Evolutionary conservation across 2,888 invertebrate genomes (phyloP).

Genomic region (Drosophila pseudotakahashii): DNA sequence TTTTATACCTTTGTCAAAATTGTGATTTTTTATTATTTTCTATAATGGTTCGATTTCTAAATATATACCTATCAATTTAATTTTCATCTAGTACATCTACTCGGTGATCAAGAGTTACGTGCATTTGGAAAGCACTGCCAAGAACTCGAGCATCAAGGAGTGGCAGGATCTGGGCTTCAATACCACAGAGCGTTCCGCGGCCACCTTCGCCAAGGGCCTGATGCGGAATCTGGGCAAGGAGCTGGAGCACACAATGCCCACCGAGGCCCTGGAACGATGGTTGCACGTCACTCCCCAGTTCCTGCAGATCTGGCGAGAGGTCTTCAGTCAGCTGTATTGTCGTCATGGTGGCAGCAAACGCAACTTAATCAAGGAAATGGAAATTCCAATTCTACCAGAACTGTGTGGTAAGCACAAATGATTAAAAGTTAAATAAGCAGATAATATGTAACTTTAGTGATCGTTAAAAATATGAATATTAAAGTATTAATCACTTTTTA

Average conservation of each 20-base stretch:
- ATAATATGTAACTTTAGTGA: no score
- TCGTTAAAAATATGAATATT: no score
- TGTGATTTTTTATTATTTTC: no score
- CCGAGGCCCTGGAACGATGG: slow-evolving; percentile 81
- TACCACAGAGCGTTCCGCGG: slow-evolving; percentile 86
- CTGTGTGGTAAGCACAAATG: slow-evolving; percentile 69
- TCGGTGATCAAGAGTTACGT: slow-evolving; percentile 91
- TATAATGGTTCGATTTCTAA: no score
- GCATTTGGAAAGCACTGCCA: slow-evolving; percentile 87
- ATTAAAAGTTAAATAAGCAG: no score
- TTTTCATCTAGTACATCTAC: slow-evolving; percentile 87
- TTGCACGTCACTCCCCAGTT: slow-evolving; percentile 85
- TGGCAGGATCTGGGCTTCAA: slow-evolving; percentile 87
- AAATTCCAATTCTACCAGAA: slow-evolving; percentile 63
- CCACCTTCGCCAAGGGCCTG: slow-evolving; percentile 86
- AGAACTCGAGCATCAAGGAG: slow-evolving; percentile 85
- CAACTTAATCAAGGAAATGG: slow-evolving; percentile 56
- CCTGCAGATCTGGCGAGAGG: slow-evolving; percentile 85
- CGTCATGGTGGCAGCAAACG: slow-evolving; percentile 70
- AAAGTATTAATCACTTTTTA: background rate
- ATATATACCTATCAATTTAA: background rate
- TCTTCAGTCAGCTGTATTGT: slow-evolving; percentile 85
- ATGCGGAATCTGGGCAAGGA: slow-evolving; percentile 83
- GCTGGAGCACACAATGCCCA: slow-evolving; percentile 73
- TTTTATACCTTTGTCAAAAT: no score